Conservation (phyloP, 2,797 vertebrate genomes). For the Clarias fuscus region DNA sequence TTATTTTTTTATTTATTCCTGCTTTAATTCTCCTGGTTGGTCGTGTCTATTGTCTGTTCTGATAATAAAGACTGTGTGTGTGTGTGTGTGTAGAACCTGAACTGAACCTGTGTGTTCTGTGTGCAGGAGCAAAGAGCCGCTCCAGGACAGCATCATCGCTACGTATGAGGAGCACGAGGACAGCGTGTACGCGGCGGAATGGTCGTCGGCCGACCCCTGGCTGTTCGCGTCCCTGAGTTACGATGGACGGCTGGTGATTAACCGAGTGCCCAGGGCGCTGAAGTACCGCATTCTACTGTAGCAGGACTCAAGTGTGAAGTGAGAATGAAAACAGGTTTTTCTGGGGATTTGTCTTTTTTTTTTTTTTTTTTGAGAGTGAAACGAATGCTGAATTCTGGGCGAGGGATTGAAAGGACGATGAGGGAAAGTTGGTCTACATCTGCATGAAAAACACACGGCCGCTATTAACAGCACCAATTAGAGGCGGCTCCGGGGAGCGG, state of each 20-base stretch:
- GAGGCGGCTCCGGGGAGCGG: conserved; percentile 26
- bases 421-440: not conserved
- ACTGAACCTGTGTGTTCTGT: conserved; percentile 12
- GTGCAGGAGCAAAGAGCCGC: conserved; percentile 85
- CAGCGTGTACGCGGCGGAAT: conserved; percentile 95
- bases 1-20: not conserved
- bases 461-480: conserved; percentile 53
- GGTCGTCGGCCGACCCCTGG: conserved; percentile 97
- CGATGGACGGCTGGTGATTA: conserved; percentile 95
- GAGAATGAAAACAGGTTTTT: not conserved
- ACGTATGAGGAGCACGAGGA: conserved; percentile 98
- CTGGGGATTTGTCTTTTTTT: no score
- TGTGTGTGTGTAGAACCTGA: no score
- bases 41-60: not conserved
- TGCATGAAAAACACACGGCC: conserved; percentile 31
- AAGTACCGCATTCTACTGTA: conserved; percentile 95
- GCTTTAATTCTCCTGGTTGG: not conserved
- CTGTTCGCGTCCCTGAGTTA: conserved; percentile 97
- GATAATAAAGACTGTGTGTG: not conserved
- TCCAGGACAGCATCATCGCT: conserved; percentile 93
- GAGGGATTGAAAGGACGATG: not conserved
- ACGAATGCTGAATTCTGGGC: not conserved
- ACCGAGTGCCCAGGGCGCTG: conserved; percentile 91
- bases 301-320: conserved; percentile 24
- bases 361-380: not conserved